These are phyloP conservation scores for Eudemis profundana DNA, from an alignment of 2,888 invertebrate genomes.

Conservation along the genomic window DNA sequence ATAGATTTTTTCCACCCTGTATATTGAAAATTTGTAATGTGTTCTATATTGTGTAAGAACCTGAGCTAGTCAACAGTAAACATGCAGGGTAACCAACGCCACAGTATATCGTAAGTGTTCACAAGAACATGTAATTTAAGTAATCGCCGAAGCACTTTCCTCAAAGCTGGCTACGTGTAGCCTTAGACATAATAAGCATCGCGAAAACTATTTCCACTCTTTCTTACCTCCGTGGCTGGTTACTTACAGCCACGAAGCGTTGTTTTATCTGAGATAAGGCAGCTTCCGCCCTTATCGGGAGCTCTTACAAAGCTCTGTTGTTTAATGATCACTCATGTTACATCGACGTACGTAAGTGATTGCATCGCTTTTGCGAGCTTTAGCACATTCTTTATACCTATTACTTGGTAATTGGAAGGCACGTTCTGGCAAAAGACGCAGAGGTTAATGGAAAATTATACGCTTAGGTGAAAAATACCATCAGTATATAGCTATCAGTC, in stretches of 20 bases:
- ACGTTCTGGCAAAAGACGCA: neutral
- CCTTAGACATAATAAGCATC: neutral
- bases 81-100: no score
- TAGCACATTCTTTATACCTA: constrained; percentile 4
- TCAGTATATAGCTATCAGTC: no score
- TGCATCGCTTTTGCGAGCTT: constrained; percentile 29
- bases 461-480: no score
- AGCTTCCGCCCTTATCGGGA: constrained; percentile 43
- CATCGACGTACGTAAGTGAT: constrained; percentile 42
- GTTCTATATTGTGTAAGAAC: no score
- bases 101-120: no score
- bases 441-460: no score
- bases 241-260: constrained; percentile 37
- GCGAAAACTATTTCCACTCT: neutral
- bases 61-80: no score
- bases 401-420: constrained; percentile 10
- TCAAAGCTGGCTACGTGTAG: no score
- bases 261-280: constrained; percentile 43
- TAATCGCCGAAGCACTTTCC: no score
- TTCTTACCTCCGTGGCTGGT: constrained; percentile 12
- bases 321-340: constrained; percentile 44
- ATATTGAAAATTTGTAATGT: no score
- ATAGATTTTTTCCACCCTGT: no score
- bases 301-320: constrained; percentile 38
- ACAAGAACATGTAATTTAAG: no score